Conservation (phyloP, 2,113 vertebrate species). For the Strix aluco region DNA sequence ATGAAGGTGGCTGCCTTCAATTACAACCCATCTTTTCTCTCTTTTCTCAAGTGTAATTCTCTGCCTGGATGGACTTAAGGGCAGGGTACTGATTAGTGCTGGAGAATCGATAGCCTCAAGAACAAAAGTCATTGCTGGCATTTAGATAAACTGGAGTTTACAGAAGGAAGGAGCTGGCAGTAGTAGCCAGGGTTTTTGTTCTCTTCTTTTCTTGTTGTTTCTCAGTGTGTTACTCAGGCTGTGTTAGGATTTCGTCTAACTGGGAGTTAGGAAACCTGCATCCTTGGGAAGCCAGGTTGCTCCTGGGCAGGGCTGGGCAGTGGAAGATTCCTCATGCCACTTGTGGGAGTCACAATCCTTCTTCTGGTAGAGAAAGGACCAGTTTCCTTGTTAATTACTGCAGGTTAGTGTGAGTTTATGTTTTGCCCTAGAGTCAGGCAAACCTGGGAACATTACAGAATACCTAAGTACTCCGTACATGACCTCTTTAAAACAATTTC, state of each 20-base stretch:
- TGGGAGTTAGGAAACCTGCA: background rate
- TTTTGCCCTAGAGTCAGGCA: background rate
- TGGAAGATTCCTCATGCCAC: background rate
- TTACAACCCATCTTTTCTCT: background rate
- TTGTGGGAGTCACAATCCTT: background rate
- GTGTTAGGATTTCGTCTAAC: background rate
- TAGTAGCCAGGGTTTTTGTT: background rate
- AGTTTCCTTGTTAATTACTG: background rate
- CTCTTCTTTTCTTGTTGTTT: background rate
- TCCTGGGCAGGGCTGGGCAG: background rate
- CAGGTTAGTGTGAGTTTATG: background rate
- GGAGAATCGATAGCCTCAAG: background rate
- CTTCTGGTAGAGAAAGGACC: background rate
- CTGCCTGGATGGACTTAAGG: background rate
- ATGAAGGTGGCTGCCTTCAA: background rate
- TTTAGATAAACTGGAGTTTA: background rate
- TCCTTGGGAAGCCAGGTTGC: background rate
- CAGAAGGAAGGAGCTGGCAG: background rate
- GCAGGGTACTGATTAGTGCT: background rate
- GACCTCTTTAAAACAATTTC: background rate
- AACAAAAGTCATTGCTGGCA: background rate
- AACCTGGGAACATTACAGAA: background rate
- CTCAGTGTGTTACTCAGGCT: background rate
- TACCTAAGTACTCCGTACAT: background rate
- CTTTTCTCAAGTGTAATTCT: background rate